phyloP scores from a whole-genome alignment of 30 jellyfish, hydroid and myxozoan genomes.

The Cassiopea andromeda region DNA sequence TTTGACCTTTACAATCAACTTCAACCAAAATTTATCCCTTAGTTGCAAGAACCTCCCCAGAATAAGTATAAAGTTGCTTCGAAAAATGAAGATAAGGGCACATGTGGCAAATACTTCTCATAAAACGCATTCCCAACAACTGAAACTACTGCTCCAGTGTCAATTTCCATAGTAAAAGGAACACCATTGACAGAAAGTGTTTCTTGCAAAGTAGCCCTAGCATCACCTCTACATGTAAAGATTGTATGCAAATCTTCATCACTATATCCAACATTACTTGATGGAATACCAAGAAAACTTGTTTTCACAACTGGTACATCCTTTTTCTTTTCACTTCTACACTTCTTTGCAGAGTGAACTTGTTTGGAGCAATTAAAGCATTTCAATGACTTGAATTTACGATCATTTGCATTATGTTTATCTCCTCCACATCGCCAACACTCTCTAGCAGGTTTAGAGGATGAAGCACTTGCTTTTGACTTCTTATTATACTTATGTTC shows the following conservation, averaged over 20 bases:
- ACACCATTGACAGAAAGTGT: slow-evolving; percentile 38
- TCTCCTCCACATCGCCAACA: slow-evolving; percentile 52
- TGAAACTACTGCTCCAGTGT: slow-evolving; percentile 59
- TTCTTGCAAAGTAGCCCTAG: slow-evolving; percentile 6
- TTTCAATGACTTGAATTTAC: not conserved
- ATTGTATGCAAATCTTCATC: slow-evolving; percentile 5
- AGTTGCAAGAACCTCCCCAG: slow-evolving; percentile 54
- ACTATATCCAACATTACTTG: slow-evolving; percentile 24
- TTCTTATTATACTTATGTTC: slow-evolving; percentile 35
- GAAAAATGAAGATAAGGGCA: slow-evolving; percentile 36
- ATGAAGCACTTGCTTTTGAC: slow-evolving; percentile 39
- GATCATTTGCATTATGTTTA: slow-evolving; percentile 44
- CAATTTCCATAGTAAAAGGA: slow-evolving; percentile 39
- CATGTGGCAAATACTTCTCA: slow-evolving; percentile 25
- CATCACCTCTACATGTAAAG: not conserved
- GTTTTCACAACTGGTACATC: slow-evolving; percentile 38
- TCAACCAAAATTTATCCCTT: slow-evolving; percentile 42
- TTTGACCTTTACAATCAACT: slow-evolving; percentile 25
- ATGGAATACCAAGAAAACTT: slow-evolving; percentile 29
- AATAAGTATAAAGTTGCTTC: slow-evolving; percentile 17
- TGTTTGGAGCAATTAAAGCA: slow-evolving; percentile 35
- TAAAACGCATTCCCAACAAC: slow-evolving; percentile 11
- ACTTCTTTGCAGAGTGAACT: slow-evolving; percentile 5
- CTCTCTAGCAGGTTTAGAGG: slow-evolving; percentile 24
- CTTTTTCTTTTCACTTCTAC: not conserved